Base-by-base conservation (phyloP, 2,113 vertebrate genomes). In the Garra rufa region DNA sequence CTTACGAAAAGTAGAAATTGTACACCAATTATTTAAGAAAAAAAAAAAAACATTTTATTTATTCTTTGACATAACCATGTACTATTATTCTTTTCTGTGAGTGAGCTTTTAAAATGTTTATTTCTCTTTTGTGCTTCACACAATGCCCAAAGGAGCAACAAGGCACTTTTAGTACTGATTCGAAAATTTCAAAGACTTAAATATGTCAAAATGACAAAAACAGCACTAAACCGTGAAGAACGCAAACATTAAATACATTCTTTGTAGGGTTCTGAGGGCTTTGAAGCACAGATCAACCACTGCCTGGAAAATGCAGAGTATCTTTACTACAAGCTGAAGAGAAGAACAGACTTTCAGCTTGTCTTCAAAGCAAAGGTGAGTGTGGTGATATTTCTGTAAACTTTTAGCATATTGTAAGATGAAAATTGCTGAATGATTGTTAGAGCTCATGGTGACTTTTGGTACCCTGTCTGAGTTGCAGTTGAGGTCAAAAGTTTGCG, bases 301-400 rank as follows among this genome's bases (percentile, higher is more conserved):
- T 93, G 92, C 61, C 85, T 94, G 67, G 94, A 95, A 85, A 92
- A 95, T 48, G 88, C 94, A 2, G 91, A 94, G 74, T 94, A 94
- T 30, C 90, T 95, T 77, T 92, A 92, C 76, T 90, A 91, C 50
- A 85, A 91, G 44, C 88, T 95, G 63, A 93, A 93, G 77, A 88
- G 69, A 88, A 94, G 91, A 88, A 80, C 86, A 7, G 91, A 94
- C 75, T 96, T 94, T 83, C 89, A 95, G 74, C 85, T 96, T 11
- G 91, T 94, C 76, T 92, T 91, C 30, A 88, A 88, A 83, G 86
- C 71, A 83, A 92, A 94, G 83, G 92, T 93, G 67, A 88, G 90
- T 9, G 15, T 2, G 17, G 4, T 46, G 76, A n/a, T n/a, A n/a
- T 79, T 34, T 24, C 41, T 46, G 9, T 17, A 7, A 7, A 30